Evolutionary conservation across 2,888 invertebrate genomes (phyloP), one percentile per base, ranked within the genome.

Genomic region (Leptinotarsa rubiginosa): DNA sequence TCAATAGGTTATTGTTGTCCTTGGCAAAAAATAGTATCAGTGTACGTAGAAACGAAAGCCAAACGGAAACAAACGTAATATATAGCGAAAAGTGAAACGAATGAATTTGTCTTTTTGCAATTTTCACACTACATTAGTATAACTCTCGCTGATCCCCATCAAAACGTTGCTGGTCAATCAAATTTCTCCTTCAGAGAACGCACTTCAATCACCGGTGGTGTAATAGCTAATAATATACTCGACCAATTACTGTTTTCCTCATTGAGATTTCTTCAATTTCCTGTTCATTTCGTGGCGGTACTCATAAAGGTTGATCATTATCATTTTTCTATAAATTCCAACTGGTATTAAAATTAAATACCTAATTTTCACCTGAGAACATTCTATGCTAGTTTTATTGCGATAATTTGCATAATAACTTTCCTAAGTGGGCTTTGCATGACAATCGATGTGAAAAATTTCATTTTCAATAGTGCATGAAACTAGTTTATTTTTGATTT

Each of bases 291-390:
- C 22, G 20, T 20, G 22, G 20, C 56, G 56, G 56, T 13, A 56
- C 56, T 56, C 56, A 56, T 56, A 56, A 56, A 56, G 56, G 20
- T 56, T 56, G 56, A 56, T 56, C 13, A 56, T 56, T 56, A 56
- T 22, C 56, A 56, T 22, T 56, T 56, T 56, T 56, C 15, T 22
- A 56, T 25, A 22, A 22, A 13, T 56, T 56, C 56, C 22, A 22
- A 15, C 15, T 20, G 56, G 15, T 56, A 56, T 56, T 10, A 56
- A 15, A 20, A 25, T 56, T 25, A 22, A 22, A 56, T 22, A 56
- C 20, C 22, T 22, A 25, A 56, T 56, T 56, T 56, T 56, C 56
- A 56, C 15, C 56, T 20, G 15, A 56, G 13, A 22, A 56, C 25
- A 22, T 22, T 56, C 22, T 22, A 13, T 4, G 22, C 20, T 56